Evolutionary conservation across 2,797 vertebrate species (phyloP).

Genomic region (Pseudochromis fuscus): DNA sequence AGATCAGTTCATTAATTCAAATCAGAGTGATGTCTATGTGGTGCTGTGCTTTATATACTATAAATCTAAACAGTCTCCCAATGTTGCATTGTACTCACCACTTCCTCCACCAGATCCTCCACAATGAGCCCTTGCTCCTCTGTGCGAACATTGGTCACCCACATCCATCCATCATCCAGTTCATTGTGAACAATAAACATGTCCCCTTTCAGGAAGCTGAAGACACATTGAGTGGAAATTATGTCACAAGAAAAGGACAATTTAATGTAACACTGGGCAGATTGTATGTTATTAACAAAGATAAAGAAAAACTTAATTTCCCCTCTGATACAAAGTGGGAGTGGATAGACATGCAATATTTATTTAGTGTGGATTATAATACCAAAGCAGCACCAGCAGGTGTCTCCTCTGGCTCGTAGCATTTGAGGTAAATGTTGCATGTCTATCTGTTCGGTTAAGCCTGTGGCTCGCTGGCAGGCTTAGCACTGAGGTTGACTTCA

Average conservation of each 20-base stretch:
- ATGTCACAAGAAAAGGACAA: background rate
- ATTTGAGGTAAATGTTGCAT: conserved; percentile 12
- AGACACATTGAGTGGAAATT: conserved; percentile 11
- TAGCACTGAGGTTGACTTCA: conserved; percentile 46
- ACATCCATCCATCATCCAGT: conserved; percentile 99
- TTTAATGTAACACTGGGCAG: background rate
- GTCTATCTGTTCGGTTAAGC: conserved; percentile 28
- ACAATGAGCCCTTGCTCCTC: conserved; percentile 99
- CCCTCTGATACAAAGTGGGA: too few species aligned
- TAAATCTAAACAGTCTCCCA: background rate
- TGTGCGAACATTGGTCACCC: conserved; percentile 97
- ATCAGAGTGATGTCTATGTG: background rate
- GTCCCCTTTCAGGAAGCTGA: conserved; percentile 99
- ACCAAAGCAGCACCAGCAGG: conserved; percentile 61
- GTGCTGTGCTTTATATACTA: background rate
- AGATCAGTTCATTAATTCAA: too few species aligned
- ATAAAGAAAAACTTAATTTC: background rate
- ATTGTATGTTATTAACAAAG: background rate
- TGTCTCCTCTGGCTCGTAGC: conserved; percentile 60
- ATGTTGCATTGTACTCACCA: conserved; percentile 83
- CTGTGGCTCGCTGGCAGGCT: conserved; percentile 37
- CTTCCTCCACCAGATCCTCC: conserved; percentile 96
- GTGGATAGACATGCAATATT: background rate
- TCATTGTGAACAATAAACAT: conserved; percentile 99
- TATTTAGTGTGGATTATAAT: conserved; percentile 30